Evolutionary conservation across 2,888 invertebrate genomes (phyloP).

Genomic region (Folsomia manolachei): DNA sequence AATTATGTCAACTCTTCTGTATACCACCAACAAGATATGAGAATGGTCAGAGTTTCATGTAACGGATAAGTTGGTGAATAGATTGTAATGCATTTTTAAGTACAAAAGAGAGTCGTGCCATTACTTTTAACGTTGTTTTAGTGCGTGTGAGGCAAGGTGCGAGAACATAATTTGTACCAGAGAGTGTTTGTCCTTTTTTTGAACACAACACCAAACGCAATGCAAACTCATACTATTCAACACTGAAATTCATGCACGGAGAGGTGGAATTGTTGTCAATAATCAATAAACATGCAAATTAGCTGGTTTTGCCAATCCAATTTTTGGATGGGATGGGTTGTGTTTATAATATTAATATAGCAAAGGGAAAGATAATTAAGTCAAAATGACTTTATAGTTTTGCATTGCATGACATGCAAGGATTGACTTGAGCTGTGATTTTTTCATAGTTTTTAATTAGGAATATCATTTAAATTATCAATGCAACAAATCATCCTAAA

Average conservation of each 20-base stretch:
- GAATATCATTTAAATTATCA: too few relatives aligned
- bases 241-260: not conserved
- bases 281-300: not conserved
- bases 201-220: too few relatives aligned
- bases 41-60: not conserved
- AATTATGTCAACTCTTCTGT: slow-evolving; percentile 10
- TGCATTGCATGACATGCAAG: too few relatives aligned
- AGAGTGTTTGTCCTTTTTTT: not conserved
- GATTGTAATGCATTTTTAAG: not conserved
- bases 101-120: not conserved
- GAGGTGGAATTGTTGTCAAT: not conserved
- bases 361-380: too few relatives aligned
- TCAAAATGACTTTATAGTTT: too few relatives aligned
- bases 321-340: not conserved
- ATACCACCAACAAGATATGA: not conserved
- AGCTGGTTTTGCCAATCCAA: not conserved
- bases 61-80: not conserved
- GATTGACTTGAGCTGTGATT: too few relatives aligned
- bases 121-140: not conserved
- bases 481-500: too few relatives aligned
- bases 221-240: not conserved
- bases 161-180: not conserved
- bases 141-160: not conserved
- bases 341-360: too few relatives aligned
- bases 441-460: too few relatives aligned